These are phyloP conservation scores for Scaptomyza cyrtandrae DNA, from an alignment of 2,888 invertebrate species.

Conservation along the genomic window DNA sequence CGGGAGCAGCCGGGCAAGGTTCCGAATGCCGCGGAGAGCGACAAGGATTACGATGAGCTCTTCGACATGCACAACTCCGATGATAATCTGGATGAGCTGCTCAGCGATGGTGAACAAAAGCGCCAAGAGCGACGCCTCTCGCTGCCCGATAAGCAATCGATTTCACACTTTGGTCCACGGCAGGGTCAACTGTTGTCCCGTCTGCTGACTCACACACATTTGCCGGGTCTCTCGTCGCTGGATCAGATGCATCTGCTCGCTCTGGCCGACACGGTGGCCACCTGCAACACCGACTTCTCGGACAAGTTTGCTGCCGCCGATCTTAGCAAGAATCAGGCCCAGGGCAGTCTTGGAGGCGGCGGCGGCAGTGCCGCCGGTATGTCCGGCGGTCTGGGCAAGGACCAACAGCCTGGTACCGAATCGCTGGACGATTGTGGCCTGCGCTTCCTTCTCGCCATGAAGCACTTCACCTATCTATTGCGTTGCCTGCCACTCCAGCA, in stretches of 20 bases:
- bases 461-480: slow-evolving; percentile 97
- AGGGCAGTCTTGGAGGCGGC: slow-evolving; percentile 78
- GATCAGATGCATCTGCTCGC: slow-evolving; percentile 99
- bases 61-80: slow-evolving; percentile 94
- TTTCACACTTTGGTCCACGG: slow-evolving; percentile 94
- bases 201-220: slow-evolving; percentile 96
- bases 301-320: slow-evolving; percentile 91
- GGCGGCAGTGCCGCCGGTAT: background rate
- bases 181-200: slow-evolving; percentile 94
- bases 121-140: slow-evolving; percentile 88
- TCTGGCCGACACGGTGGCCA: slow-evolving; percentile 98
- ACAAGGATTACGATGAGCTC: slow-evolving; percentile 93
- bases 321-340: slow-evolving; percentile 86
- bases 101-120: slow-evolving; percentile 89
- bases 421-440: slow-evolving; percentile 98
- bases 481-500: slow-evolving; percentile 96
- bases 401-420: slow-evolving; percentile 85
- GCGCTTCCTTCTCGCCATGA: slow-evolving; percentile 97
- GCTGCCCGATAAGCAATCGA: slow-evolving; percentile 89
- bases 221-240: slow-evolving; percentile 96
- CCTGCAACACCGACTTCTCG: slow-evolving; percentile 94
- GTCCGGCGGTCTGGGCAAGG: slow-evolving; percentile 23
- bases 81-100: slow-evolving; percentile 91
- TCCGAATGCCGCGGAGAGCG: slow-evolving; percentile 60
- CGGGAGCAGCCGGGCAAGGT: slow-evolving; percentile 88